Conservation (phyloP, 92 coral and sea anemone genomes). For the Paragorgia papillata region DNA sequence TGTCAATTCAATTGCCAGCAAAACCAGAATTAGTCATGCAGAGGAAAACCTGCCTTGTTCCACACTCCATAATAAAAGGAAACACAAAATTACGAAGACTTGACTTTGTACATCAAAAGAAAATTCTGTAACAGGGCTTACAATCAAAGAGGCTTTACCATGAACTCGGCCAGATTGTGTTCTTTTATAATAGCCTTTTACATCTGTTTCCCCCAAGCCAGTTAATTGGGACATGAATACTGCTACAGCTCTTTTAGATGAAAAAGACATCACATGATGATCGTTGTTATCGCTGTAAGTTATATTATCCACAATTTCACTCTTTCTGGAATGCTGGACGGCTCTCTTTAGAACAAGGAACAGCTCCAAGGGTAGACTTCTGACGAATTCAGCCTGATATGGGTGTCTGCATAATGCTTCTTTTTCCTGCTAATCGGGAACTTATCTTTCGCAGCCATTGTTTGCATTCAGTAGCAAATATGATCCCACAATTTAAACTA, state of each 20-base stretch:
- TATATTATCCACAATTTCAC: conserved; percentile 61
- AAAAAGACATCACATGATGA: conserved; percentile 58
- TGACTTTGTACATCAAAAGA: conserved; percentile 53
- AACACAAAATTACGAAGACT: conserved; percentile 57
- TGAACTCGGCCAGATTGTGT: conserved; percentile 53
- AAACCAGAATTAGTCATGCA: conserved; percentile 52
- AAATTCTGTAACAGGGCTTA: conserved; percentile 52
- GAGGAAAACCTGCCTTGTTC: conserved; percentile 70
- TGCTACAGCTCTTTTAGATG: conserved; percentile 56
- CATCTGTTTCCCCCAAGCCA: conserved; percentile 51
- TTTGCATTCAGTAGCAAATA: conserved; percentile 53
- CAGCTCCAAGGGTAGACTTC: conserved; percentile 65
- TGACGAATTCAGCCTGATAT: conserved; percentile 50
- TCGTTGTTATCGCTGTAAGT: conserved; percentile 60
- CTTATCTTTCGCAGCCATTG: conserved; percentile 60
- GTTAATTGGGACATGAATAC: conserved; percentile 52
- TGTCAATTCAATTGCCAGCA: too few species aligned
- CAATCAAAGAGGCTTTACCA: conserved; percentile 58
- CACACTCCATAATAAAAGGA: conserved; percentile 71
- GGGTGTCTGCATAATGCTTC: conserved; percentile 59
- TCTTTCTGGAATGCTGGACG: conserved; percentile 50
- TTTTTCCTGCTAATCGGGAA: conserved; percentile 51
- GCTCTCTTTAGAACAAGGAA: conserved; percentile 56
- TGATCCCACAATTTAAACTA: conserved; percentile 55
- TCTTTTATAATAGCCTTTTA: conserved; percentile 54